Base-by-base conservation (phyloP, 1,140 invertebrate species). In the Drosophila triauraria region DNA sequence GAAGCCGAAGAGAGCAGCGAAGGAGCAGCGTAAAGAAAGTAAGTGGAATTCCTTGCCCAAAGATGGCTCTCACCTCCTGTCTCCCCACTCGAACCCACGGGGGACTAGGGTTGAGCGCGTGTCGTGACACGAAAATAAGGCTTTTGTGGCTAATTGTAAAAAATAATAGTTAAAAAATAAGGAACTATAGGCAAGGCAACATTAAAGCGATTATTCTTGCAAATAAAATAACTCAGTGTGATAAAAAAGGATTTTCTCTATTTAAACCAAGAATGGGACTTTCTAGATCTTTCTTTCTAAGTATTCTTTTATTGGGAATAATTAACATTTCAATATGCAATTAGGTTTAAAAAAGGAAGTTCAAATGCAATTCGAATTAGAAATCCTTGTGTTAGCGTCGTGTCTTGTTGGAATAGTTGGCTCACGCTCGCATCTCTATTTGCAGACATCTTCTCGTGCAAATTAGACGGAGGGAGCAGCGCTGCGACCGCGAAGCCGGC, bases 31-130 rank as follows among this genome's bases (percentile, higher is more conserved):
- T 68, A 86, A 88, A 88, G 84, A 90, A 88, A 88, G 84, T 88
- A 88, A 88, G 84, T 88, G 81, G 56, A 88, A 88, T 88, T 88
- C 84, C 84, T 84, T 80, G 84, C 80, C 84, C 84, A 88, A 83
- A 88, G 68, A 88, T 80, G 84, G 84, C 72, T 60, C 61, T 64
- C 67, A 65, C 30, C 51, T 17, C 38, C 59, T 59, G 53, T 62
- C 58, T 70, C 56, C 40, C 7, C 35, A 35, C 59, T 32, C n/a
- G 13, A 60, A 12, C 13, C 38, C 25, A 15, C 46, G 17, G 42
- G 27, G 27, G 61, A n/a, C 54, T 59, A 60, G 61, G 17, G 61
- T 12, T 59, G 61, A 20, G 25, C 17, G n/a, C 13, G 8, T 17
- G 17, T 12, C 23, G 47, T 54, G 59, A 32, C 51, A n/a, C 15